These are phyloP conservation scores for Notiomystis cincta DNA, from an alignment of 2,113 vertebrate species.

Conservation along the genomic window DNA sequence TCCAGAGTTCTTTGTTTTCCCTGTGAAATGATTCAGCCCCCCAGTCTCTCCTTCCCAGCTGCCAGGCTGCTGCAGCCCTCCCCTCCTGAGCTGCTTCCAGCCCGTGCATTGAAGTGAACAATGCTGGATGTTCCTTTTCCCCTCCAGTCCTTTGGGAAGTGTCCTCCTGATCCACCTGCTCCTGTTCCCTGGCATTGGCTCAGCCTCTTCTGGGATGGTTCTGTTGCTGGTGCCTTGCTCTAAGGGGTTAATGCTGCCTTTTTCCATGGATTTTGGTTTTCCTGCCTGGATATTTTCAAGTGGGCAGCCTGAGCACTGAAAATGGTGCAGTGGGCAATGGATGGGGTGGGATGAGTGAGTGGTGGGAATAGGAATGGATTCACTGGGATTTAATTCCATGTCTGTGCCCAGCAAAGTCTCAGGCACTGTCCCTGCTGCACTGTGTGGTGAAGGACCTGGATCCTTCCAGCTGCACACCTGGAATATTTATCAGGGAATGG, in stretches of 20 bases:
- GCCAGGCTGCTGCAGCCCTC: background rate
- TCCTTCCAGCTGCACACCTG: background rate
- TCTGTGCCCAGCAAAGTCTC: background rate
- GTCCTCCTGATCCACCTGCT: background rate
- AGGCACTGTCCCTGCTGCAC: background rate
- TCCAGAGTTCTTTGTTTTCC: background rate
- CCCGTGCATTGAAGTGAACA: background rate
- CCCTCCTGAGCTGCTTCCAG: background rate
- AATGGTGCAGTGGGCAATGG: rapidly evolving
- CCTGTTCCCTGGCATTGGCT: background rate
- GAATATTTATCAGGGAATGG: background rate
- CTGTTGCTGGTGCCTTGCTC: background rate
- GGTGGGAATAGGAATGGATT: background rate
- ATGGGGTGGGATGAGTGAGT: background rate
- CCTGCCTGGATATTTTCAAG: background rate
- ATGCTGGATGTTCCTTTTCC: background rate
- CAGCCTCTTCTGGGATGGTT: background rate
- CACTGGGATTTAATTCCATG: rapidly evolving
- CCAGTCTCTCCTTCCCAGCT: background rate
- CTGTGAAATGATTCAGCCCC: background rate
- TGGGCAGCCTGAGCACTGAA: background rate
- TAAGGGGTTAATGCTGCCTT: background rate
- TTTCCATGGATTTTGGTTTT: background rate
- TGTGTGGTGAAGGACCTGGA: background rate
- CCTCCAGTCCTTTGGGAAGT: background rate